Conservation (phyloP, 2,113 vertebrate species). For the Geococcyx californianus region DNA sequence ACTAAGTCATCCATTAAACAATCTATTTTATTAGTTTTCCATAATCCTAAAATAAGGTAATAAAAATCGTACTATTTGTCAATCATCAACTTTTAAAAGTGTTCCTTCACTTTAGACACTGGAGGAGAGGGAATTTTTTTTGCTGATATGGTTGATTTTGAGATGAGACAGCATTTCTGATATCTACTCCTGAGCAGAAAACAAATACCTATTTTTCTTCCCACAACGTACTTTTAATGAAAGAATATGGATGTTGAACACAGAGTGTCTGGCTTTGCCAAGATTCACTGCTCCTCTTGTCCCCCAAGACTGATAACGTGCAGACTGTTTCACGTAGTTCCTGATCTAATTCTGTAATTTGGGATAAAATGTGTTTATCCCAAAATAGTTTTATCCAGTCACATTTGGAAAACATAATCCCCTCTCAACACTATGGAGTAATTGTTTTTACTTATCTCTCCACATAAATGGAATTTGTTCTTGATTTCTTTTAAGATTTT, state of each 20-base stretch:
- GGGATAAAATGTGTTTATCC: not conserved
- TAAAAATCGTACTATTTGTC: not conserved
- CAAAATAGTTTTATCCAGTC: not conserved
- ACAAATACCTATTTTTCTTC: not conserved
- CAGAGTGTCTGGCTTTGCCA: not conserved
- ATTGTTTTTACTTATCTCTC: not conserved
- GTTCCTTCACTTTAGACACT: not conserved
- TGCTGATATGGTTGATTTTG: not conserved
- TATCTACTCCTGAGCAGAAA: not conserved
- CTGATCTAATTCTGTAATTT: not conserved
- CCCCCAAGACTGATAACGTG: too few species aligned
- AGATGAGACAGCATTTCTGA: not conserved
- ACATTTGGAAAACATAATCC: not conserved
- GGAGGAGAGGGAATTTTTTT: not conserved
- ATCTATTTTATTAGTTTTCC: not conserved
- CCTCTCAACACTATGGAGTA: not conserved
- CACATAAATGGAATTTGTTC: not conserved
- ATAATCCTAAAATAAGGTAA: not conserved
- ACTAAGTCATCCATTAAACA: not conserved
- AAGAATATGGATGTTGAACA: not conserved
- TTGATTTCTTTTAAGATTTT: not conserved
- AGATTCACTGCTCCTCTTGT: not conserved
- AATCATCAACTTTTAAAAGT: not conserved
- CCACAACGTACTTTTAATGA: not conserved
- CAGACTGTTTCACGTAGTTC: not conserved